Conservation (phyloP, 2,113 vertebrate species). For the Hippocampus comes region DNA sequence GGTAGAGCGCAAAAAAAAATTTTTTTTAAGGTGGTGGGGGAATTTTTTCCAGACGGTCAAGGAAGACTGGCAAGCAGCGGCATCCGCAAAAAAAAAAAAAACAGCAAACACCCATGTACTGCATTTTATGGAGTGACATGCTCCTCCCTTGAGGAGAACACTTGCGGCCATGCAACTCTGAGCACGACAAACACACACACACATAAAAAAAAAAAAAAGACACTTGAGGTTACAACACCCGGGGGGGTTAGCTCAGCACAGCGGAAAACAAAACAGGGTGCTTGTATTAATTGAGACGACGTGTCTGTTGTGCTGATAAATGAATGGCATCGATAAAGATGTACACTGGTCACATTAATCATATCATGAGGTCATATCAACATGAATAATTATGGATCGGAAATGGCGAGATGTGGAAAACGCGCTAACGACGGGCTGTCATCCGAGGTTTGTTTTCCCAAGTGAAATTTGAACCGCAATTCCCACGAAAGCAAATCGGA, state of each 20-base stretch:
- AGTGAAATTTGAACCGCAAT: too few species aligned
- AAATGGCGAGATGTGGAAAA: neutral
- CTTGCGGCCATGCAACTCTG: conserved; percentile 57
- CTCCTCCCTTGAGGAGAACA: neutral
- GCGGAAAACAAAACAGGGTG: conserved; percentile 8
- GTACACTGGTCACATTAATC: neutral
- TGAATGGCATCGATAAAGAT: neutral
- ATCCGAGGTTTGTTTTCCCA: neutral
- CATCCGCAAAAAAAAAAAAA: conserved; percentile 38
- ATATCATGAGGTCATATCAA: too few species aligned
- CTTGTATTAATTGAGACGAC: neutral
- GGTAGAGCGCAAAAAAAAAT: conserved; percentile 33
- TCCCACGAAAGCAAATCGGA: neutral
- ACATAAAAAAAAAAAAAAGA: conserved; percentile 10
- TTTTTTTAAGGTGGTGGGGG: conserved; percentile 38
- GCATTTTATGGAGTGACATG: neutral
- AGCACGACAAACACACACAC: conserved; percentile 28
- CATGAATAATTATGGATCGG: too few species aligned
- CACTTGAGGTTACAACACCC: conserved; percentile 35
- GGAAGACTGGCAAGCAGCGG: conserved; percentile 71
- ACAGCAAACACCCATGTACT: neutral
- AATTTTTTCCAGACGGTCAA: conserved; percentile 54
- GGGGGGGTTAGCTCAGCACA: conserved; percentile 40
- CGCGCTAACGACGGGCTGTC: neutral
- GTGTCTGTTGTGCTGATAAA: neutral